phyloP scores from a whole-genome alignment of 2,113 vertebrate species.

The Podocnemis expansa region DNA sequence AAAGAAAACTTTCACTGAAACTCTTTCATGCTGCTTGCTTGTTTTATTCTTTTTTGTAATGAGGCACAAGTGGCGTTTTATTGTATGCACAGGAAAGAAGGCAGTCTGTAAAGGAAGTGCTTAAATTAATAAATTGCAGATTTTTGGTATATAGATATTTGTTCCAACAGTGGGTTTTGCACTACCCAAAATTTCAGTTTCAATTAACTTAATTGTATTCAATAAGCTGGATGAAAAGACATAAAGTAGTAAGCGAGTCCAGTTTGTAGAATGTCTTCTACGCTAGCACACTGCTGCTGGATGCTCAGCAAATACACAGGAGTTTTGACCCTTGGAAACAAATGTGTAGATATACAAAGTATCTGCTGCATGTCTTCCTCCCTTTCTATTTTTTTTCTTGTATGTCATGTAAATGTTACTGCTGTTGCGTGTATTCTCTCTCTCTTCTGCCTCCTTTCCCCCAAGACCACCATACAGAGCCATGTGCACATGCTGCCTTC shows the following conservation, averaged over 20 bases:
- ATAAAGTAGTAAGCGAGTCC: constrained; percentile 50
- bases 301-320: constrained; percentile 35
- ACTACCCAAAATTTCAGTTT: constrained; percentile 57
- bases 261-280: constrained; percentile 28
- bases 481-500: constrained; percentile 62
- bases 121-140: constrained; percentile 69
- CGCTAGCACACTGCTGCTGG: constrained; percentile 28
- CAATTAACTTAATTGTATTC: constrained; percentile 66
- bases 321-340: constrained; percentile 18
- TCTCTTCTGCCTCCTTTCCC: constrained; percentile 25
- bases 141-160: constrained; percentile 59
- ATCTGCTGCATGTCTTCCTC: background rate
- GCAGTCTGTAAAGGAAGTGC: constrained; percentile 55
- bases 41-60: constrained; percentile 48
- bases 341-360: background rate
- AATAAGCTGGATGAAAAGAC: constrained; percentile 58
- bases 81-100: constrained; percentile 42
- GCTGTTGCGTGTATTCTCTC: background rate
- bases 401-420: background rate
- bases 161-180: constrained; percentile 56
- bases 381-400: background rate
- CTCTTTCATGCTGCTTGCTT: constrained; percentile 23
- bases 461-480: constrained; percentile 11
- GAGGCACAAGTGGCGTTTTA: constrained; percentile 42
- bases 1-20: constrained; percentile 32